Evolutionary conservation across 2,797 vertebrate genomes (phyloP).

Genomic region (Furcifer pardalis): DNA sequence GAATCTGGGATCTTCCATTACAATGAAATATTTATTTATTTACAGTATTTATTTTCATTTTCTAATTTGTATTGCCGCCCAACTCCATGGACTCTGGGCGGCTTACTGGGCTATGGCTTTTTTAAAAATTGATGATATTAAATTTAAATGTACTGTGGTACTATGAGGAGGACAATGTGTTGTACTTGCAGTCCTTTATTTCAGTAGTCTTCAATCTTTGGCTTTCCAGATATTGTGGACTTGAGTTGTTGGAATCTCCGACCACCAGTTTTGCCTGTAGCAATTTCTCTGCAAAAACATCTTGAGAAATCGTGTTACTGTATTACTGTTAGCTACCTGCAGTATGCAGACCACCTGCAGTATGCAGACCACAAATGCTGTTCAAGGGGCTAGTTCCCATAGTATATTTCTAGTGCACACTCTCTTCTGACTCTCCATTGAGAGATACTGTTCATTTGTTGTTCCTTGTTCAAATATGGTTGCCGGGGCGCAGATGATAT

Average conservation of each 20-base stretch:
- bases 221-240: background rate
- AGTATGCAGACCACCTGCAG: background rate
- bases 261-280: background rate
- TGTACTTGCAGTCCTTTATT: background rate
- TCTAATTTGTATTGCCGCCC: no score
- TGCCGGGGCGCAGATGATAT: background rate
- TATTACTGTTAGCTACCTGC: background rate
- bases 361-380: background rate
- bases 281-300: background rate
- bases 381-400: background rate
- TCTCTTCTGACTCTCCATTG: background rate
- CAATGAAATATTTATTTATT: background rate
- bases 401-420: background rate
- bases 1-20: background rate
- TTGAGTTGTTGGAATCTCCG: background rate
- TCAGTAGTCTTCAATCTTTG: background rate
- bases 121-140: background rate
- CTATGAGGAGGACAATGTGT: background rate
- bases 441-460: background rate
- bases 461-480: slow-evolving; percentile 7
- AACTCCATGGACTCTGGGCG: no score
- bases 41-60: no score
- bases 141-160: background rate
- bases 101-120: background rate
- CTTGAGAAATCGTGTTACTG: background rate